phyloP scores from a whole-genome alignment of 2,797 vertebrate genomes.

The Muraenolepis orangiensis region DNA sequence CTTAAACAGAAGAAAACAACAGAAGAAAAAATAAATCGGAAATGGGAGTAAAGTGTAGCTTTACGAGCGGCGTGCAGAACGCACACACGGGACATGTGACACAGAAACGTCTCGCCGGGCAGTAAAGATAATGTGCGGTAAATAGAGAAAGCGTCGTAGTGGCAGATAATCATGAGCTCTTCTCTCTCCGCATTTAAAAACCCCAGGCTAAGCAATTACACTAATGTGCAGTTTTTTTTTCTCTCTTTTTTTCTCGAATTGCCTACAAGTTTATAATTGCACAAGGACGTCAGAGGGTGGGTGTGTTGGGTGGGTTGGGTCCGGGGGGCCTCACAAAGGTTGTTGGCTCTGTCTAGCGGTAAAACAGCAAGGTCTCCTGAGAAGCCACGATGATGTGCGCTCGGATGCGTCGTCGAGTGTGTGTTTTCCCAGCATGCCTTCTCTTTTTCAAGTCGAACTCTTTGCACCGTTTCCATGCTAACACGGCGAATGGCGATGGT shows the following conservation, averaged over 20 bases:
- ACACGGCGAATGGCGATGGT: background rate
- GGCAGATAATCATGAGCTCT: background rate
- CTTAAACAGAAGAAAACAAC: background rate
- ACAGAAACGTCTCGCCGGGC: slow-evolving; percentile 13
- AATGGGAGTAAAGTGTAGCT: background rate
- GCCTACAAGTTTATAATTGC: slow-evolving; percentile 16
- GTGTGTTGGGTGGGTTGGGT: background rate
- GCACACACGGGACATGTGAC: background rate
- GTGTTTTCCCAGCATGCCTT: too few relatives aligned
- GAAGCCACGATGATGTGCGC: too few relatives aligned
- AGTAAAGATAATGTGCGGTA: slow-evolving; percentile 33
- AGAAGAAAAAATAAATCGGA: too few relatives aligned
- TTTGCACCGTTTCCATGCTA: background rate
- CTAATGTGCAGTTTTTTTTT: slow-evolving; percentile 19
- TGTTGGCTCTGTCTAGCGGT: background rate
- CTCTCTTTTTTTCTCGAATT: slow-evolving; percentile 15
- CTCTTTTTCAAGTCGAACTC: background rate
- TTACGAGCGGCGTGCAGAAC: background rate
- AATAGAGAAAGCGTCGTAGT: slow-evolving; percentile 24
- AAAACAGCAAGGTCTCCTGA: background rate
- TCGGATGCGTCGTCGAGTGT: too few relatives aligned
- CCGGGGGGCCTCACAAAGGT: too few relatives aligned
- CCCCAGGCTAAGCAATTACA: slow-evolving; percentile 12
- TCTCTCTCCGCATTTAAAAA: slow-evolving; percentile 29
- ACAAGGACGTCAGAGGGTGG: background rate